A percentile compares a stretch with the other conserved stretches of the same genome.
Evolutionary conservation across 1,140 invertebrate genomes (phyloP).

Genomic region (Drosophila lini): DNA sequence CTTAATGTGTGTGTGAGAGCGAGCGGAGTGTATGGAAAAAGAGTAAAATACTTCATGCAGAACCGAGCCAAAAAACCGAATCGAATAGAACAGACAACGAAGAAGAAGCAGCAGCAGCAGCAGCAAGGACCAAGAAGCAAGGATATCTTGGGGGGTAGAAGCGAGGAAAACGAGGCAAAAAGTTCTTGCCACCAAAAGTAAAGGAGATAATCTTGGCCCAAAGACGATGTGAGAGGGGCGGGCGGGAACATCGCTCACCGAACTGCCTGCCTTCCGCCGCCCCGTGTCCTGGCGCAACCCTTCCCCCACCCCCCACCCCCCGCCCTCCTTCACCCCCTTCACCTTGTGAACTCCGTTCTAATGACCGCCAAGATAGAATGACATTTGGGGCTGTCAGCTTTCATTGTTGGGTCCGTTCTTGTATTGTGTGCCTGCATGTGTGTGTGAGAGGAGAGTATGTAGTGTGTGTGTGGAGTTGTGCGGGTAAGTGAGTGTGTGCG

Average conservation of each 20-base stretch:
- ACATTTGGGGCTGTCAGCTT: constrained; percentile 81
- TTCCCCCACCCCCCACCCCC: not conserved
- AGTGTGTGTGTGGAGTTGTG: constrained; percentile 26
- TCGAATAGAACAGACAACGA: constrained; percentile 57
- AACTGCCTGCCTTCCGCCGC: not conserved
- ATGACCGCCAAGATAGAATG: constrained; percentile 82
- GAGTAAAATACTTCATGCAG: constrained; percentile 82
- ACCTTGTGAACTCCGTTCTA: constrained; percentile 73
- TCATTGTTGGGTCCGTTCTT: constrained; percentile 73
- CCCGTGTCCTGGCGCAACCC: constrained; percentile 1
- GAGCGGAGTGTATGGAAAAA: constrained; percentile 63
- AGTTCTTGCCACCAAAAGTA: constrained; percentile 81
- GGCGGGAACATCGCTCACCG: constrained; percentile 51
- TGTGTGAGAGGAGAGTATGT: constrained; percentile 23
- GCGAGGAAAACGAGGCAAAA: constrained; percentile 37
- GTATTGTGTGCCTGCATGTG: constrained; percentile 48
- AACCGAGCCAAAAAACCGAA: constrained; percentile 72
- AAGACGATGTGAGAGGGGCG: constrained; percentile 56
- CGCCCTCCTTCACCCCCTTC: constrained; percentile 1
- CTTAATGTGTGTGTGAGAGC: constrained; percentile 59
- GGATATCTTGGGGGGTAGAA: not conserved
- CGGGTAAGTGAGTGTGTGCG: constrained; percentile 43
- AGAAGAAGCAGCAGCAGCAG: constrained; percentile 15
- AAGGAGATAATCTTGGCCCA: constrained; percentile 79
- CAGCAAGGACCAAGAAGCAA: constrained; percentile 16